These are phyloP conservation scores for Corythornis vintsioides DNA, from an alignment of 2,113 vertebrate species.

Conservation along the genomic window DNA sequence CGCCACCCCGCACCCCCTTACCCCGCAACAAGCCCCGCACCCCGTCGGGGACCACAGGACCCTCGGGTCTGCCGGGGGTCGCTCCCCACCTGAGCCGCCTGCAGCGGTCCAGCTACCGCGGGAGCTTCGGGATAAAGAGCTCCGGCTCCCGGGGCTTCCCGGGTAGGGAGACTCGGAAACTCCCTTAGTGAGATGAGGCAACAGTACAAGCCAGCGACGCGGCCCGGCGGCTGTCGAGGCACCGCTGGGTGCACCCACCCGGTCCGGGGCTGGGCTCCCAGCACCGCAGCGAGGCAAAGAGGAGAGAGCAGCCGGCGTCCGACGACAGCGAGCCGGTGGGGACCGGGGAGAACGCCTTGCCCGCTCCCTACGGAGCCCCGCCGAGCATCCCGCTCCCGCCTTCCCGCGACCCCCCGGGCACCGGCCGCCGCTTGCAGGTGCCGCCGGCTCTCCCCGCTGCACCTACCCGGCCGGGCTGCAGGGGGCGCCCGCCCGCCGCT, in stretches of 20 bases:
- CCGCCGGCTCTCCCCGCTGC: neutral
- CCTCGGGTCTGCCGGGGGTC: neutral
- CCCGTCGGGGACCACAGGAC: no score
- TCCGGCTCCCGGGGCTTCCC: neutral
- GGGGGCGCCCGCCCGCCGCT: no score
- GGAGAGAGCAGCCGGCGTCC: no score
- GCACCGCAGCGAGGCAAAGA: no score
- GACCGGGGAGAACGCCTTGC: no score
- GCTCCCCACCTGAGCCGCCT: no score
- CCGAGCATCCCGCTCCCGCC: neutral
- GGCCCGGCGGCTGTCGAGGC: neutral
- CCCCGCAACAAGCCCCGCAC: neutral
- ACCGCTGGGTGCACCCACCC: no score
- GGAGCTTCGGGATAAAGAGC: neutral
- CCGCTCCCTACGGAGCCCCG: no score
- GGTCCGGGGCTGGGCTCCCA: no score
- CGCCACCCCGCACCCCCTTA: neutral
- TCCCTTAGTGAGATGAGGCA: fast-evolving
- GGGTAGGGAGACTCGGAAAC: no score
- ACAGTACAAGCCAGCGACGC: no score
- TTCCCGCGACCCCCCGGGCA: neutral
- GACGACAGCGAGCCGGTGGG: no score
- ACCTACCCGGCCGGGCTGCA: neutral
- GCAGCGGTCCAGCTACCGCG: neutral
- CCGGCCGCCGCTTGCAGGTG: neutral